Percentiles rank a stretch among this genome's conserved stretches.
Conservation (phyloP, 2,888 invertebrate species). For the Ernsta delagoae region DNA sequence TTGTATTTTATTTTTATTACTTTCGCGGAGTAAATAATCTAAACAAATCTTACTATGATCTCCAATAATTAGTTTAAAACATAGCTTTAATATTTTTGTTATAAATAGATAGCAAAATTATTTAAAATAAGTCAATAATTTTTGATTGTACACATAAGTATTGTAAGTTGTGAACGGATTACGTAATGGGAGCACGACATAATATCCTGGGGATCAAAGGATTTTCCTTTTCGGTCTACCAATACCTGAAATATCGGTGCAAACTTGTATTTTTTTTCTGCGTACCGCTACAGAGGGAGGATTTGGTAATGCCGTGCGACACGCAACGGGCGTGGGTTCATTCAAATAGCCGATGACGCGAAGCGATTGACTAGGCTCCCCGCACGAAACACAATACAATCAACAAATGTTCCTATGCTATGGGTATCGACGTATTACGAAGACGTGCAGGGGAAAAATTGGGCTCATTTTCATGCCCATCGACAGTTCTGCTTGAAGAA, state of each 20-base stretch:
- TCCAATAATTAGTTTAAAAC: too few species aligned
- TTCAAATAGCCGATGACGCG: constrained; percentile 76
- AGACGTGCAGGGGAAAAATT: not conserved
- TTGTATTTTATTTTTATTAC: too few species aligned
- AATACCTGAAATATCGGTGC: constrained; percentile 39
- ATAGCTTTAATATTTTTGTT: too few species aligned
- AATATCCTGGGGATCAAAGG: constrained; percentile 7
- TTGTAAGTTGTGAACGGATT: constrained; percentile 21
- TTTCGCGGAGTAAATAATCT: too few species aligned
- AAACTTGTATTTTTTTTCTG: constrained; percentile 46
- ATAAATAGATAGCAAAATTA: too few species aligned
- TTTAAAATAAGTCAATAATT: too few species aligned
- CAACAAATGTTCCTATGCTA: constrained; percentile 42
- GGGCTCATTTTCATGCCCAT: not conserved
- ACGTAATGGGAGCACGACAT: constrained; percentile 20
- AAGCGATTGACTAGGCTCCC: constrained; percentile 64
- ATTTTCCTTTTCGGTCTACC: constrained; percentile 22
- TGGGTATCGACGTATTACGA: constrained; percentile 5
- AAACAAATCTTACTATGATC: too few species aligned
- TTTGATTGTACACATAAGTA: constrained; percentile 1
- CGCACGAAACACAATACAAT: constrained; percentile 48
- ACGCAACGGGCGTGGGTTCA: constrained; percentile 71
- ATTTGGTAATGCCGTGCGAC: constrained; percentile 66
- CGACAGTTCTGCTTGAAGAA: not conserved
- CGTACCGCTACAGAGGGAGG: constrained; percentile 27